These are phyloP conservation scores for Acleris cristana DNA, from an alignment of 2,888 invertebrate genomes.

Conservation along the genomic window DNA sequence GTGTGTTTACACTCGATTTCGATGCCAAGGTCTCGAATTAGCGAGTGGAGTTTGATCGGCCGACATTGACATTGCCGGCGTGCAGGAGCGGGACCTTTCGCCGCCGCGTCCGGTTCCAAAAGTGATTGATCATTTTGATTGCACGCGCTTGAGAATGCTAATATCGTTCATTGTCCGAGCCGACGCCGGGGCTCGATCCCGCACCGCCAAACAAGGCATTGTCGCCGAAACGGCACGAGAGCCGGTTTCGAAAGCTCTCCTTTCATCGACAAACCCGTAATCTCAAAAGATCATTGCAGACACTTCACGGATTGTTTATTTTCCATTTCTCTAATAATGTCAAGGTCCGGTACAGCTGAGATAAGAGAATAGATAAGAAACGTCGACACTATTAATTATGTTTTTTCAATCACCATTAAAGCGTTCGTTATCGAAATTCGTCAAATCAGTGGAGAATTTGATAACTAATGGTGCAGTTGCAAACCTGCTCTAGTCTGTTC, in stretches of 20 bases:
- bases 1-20: slow-evolving; percentile 46
- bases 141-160: slow-evolving; percentile 8
- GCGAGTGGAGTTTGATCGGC: slow-evolving; percentile 27
- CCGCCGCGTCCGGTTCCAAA: slow-evolving; percentile 2
- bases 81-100: not conserved
- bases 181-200: not conserved
- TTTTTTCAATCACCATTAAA: slow-evolving; percentile 14
- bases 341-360: slow-evolving; percentile 28
- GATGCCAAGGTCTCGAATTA: slow-evolving; percentile 58
- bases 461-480: too few species aligned
- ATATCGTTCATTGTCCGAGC: slow-evolving; percentile 15
- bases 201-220: slow-evolving; percentile 28
- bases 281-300: slow-evolving; percentile 20
- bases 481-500: too few species aligned
- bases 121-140: slow-evolving; percentile 11
- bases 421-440: not conserved
- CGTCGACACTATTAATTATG: slow-evolving; percentile 7
- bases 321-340: slow-evolving; percentile 33
- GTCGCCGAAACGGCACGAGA: slow-evolving; percentile 24
- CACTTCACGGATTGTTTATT: slow-evolving; percentile 22
- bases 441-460: too few species aligned
- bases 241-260: slow-evolving; percentile 24
- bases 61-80: slow-evolving; percentile 31
- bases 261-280: not conserved
- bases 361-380: slow-evolving; percentile 27